Evolutionary conservation across 2,113 vertebrate species (phyloP), one percentile per base, ranked within the genome.

Genomic region (Rissa tridactyla): DNA sequence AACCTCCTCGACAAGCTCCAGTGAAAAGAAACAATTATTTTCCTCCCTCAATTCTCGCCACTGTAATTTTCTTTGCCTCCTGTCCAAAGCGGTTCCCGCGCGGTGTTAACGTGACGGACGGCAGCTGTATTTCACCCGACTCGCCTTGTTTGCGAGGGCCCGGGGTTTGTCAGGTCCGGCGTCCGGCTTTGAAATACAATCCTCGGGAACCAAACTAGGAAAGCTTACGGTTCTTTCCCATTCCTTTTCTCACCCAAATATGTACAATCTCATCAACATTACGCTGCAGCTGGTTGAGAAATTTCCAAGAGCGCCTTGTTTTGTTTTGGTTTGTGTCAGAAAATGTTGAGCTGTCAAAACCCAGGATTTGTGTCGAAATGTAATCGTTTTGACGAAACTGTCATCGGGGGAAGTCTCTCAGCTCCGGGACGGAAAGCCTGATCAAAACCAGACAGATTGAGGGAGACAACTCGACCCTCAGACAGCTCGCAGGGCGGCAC

Each of bases 321-420:
- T 96, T 95, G 92, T 60, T 97, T 96, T 94, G 94, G 86, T 40
- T 94, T 96, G 84, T 94, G 94, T 96, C 90, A 94, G 93, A 96
- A 95, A 95, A 96, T 78, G 84, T 89, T 51, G 94, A 91, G 93
- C 93, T 97, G 94, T 96, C 95, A 97, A 95, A 96, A 64, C 81
- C 62, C 0, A 44, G 94, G 93, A 82, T 90, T 15, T 65, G 89
- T 91, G 89, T 92, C 38, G 40, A 91, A 96, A 72, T n/a, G 93
- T 90, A 96, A 96, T 89, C 61, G 91, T 95, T 97, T 87, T 96
- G 96, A 96, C 54, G 91, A 96, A 90, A 96, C 87, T 97, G 95
- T 96, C 95, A 94, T 97, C 95, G 0, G 73, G 76, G 87, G 66
- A 96, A 95, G 91, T 82, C 94, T 94, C 95, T 34, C 77, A 94